phyloP scores from a whole-genome alignment of 2,113 vertebrate genomes.

The Leuciscus idus region DNA sequence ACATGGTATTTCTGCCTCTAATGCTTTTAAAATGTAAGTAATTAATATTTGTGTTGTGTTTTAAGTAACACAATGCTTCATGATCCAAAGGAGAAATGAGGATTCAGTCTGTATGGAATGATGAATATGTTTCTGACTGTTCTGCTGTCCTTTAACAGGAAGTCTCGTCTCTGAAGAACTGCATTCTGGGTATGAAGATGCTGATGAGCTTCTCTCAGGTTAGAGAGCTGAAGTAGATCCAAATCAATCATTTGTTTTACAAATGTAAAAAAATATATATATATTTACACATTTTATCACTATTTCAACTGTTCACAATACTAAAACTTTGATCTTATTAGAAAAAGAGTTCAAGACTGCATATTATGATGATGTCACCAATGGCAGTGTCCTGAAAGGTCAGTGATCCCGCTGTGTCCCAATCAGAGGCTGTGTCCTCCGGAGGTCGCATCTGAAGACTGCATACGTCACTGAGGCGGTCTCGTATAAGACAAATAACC shows the following conservation, averaged over 20 bases:
- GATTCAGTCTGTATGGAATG: not conserved
- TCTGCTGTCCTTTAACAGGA: not conserved
- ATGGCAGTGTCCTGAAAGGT: not conserved
- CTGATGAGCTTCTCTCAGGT: slow-evolving; percentile 10
- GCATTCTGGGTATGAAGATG: slow-evolving; percentile 35
- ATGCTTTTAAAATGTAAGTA: not conserved
- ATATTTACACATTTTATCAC: too few relatives aligned
- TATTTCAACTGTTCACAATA: too few relatives aligned
- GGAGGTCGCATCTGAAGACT: too few relatives aligned
- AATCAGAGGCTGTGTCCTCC: too few relatives aligned
- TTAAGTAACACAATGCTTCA: too few relatives aligned
- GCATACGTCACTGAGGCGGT: too few relatives aligned
- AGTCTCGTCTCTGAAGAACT: slow-evolving; percentile 15
- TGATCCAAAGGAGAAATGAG: not conserved
- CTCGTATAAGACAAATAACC: too few relatives aligned
- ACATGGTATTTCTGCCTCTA: not conserved
- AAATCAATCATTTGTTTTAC: too few relatives aligned
- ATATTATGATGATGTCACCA: slow-evolving; percentile 1
- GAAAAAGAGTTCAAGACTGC: not conserved
- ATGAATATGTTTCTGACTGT: not conserved
- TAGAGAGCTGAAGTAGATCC: not conserved
- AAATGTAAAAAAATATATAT: too few relatives aligned
- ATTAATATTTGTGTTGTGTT: too few relatives aligned
- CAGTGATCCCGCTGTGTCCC: not conserved
- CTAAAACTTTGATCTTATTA: not conserved